Evolutionary conservation across 2,113 vertebrate genomes (phyloP), one percentile per base, ranked within the genome.

Genomic region (Rhinichthys klamathensis): DNA sequence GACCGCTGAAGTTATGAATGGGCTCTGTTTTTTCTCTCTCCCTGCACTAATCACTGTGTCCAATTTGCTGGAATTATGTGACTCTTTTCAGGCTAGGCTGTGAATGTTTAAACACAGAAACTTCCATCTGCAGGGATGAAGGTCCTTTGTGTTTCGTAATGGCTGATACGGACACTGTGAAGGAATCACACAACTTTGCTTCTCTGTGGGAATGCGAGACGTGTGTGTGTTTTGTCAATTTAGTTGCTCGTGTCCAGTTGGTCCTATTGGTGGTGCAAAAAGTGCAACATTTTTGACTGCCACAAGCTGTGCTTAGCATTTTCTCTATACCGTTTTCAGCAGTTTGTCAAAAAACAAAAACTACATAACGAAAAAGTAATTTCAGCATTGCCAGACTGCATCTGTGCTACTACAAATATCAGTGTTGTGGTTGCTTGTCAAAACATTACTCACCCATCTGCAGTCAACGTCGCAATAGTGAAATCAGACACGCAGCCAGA

Each of bases 51-150:
- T 92, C 88, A 73, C 88, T 41, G 80, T 75, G 82, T 90, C 89
- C 84, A 92, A 89, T 90, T 91, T 90, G 65, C 90, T 88, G 89
- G 86, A 91, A 90, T 91, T 92, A 90, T 88, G 88, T 81, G 88
- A 89, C 89, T 91, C 89, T 91, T 88, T 91, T 90, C 89, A 89
- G 88, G 85, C 89, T 63, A 56, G 44, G 67, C 86, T 80, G 85
- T 86, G 90, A 91, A 91, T 80, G 21, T 77, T 90, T 89, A 69
- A 89, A 90, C 86, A 51, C 4, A 21, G 88, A 89, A 75, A 87
- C 88, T 85, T 88, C 87, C 75, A 63, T 92, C 90, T 90, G 85
- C 21, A 89, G 85, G 86, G 89, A 85, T 89, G 87, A 84, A 54
- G 67, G 54, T 73, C 63, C 89, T 91, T 90, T 94, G 90, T 93